Base-by-base conservation (phyloP, 2,888 invertebrate species). In the Habroteleia sp. region DNA sequence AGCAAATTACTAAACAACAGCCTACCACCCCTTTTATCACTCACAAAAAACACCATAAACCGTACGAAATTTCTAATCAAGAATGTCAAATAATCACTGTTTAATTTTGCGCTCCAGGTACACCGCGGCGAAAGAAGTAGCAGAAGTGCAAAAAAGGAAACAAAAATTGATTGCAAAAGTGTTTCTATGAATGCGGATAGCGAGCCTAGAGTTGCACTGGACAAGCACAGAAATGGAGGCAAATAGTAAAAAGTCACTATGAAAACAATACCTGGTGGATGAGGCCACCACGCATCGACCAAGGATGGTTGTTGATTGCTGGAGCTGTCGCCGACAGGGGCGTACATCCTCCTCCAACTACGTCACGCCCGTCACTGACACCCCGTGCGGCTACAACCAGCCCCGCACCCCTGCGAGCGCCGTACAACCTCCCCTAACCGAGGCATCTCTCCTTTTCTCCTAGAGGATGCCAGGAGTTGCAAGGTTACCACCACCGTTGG, bases 351-450 rank as follows among this genome's bases (percentile, higher is more conserved):
- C 84, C 87, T 82, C 83, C 82, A 84, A 81, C 85, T 85, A 87
- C 86, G 86, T 87, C 87, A 87, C 88, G 86, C 87, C 87, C 87
- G 87, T 86, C 85, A 88, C 87, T 88, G 85, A 79, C 81, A 81
- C 81, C 82, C 83, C 79, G 84, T 82, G 78, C 77, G 81, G 81
- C 81, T 79, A 81, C 81, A 79, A 78, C 71, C 81, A 73, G 75
- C 71, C 81, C 79, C 80, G 77, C 72, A 60, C 60, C 72, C 66
- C 62, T 74, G 65, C 65, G 74, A 74, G 44, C 71, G 33, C 74
- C 75, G 68, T 69, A 62, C 48, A 54, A 60, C 60, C 77, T 56
- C 69, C 77, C 76, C 77, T 69, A 65, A 69, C 74, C 76, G 56
- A 76, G 78, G 79, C 83, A 80, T 79, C 83, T 83, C 84, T 84